A percentile compares a stretch with the other conserved stretches of the same genome.
Evolutionary conservation across 2,113 vertebrate genomes (phyloP).

Genomic region (Hemibagrus wyckioides): DNA sequence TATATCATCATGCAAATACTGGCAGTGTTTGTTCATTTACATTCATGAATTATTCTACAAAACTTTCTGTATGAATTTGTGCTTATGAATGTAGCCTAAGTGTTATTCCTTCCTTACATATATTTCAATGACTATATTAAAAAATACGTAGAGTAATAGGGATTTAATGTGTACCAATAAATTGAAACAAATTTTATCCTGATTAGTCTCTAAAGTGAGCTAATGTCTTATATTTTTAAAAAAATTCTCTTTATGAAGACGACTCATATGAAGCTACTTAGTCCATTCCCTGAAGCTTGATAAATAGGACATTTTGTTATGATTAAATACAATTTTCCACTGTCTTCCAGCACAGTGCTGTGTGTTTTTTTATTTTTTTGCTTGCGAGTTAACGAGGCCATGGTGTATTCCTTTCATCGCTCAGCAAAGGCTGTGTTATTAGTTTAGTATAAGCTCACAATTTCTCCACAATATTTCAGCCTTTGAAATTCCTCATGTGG

Average conservation of each 20-base stretch:
- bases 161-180: neutral
- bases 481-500: constrained; percentile 65
- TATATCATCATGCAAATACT: neutral
- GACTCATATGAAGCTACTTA: constrained; percentile 1
- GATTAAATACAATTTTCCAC: constrained; percentile 24
- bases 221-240: neutral
- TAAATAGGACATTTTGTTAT: constrained; percentile 40
- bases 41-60: neutral
- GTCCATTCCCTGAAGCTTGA: constrained; percentile 22
- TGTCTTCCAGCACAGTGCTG: constrained; percentile 14
- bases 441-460: constrained; percentile 15
- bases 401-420: constrained; percentile 29
- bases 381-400: constrained; percentile 27
- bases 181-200: neutral
- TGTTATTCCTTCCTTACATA: neutral
- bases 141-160: neutral
- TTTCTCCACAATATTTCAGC: constrained; percentile 65
- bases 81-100: neutral
- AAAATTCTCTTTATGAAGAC: neutral
- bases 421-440: constrained; percentile 29
- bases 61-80: neutral
- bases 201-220: neutral
- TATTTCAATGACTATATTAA: neutral
- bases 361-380: neutral
- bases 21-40: neutral